Evolutionary conservation across 1,140 invertebrate species (phyloP).

Genomic region (Calephelis nemesis): DNA sequence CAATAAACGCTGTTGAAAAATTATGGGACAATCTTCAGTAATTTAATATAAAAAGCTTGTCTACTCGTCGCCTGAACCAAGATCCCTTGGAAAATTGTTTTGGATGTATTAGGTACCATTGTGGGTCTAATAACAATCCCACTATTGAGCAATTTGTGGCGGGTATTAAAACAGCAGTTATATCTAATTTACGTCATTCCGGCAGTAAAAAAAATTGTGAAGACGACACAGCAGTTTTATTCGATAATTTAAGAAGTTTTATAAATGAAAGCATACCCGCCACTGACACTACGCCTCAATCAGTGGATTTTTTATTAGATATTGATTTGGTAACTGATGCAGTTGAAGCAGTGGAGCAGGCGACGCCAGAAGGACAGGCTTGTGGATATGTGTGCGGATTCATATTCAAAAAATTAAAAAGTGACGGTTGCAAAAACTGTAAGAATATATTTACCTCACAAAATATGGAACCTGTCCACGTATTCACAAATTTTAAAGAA

Average conservation of each 20-base stretch:
- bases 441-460: not conserved
- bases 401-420: conserved; percentile 1
- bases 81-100: conserved; percentile 14
- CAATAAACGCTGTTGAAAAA: not conserved
- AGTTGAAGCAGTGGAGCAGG: not conserved
- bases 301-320: not conserved
- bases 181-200: not conserved
- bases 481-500: not conserved
- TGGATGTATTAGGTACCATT: not conserved
- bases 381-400: conserved; percentile 3
- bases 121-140: conserved; percentile 15
- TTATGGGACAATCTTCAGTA: not conserved
- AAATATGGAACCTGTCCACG: too few species aligned
- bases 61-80: not conserved
- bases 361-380: not conserved
- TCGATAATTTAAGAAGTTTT: not conserved
- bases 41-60: not conserved
- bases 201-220: not conserved
- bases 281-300: not conserved
- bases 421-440: not conserved
- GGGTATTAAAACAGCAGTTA: not conserved
- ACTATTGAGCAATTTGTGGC: not conserved
- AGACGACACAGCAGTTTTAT: not conserved
- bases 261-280: not conserved
- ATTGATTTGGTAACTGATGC: not conserved